phyloP scores from a whole-genome alignment of 2,797 vertebrate species.

The Margarornis squamiger region DNA sequence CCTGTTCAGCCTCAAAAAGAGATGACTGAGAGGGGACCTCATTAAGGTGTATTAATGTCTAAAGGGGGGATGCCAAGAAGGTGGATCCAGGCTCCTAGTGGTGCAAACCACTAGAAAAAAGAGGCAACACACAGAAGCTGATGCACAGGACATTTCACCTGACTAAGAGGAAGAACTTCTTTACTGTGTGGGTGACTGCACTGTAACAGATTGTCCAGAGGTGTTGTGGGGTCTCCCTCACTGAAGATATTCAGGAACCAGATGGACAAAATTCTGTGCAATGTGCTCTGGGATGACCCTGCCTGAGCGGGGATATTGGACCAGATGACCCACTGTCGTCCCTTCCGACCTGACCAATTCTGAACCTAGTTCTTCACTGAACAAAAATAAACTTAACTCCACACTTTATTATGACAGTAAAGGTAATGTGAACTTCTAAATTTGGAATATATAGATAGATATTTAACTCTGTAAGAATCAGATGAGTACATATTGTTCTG shows the following conservation, averaged over 20 bases:
- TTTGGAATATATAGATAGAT: background rate
- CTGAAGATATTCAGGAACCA: background rate
- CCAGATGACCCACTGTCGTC: background rate
- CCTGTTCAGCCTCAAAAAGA: background rate
- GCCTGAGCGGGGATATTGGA: background rate
- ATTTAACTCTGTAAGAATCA: background rate
- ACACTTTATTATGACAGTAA: background rate
- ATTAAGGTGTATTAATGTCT: background rate
- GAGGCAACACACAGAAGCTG: background rate
- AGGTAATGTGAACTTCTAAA: background rate
- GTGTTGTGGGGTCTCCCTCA: background rate
- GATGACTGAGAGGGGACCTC: background rate
- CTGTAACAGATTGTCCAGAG: background rate
- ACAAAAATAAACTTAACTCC: background rate
- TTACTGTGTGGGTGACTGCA: background rate
- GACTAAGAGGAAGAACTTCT: too few species aligned
- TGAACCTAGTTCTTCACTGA: background rate
- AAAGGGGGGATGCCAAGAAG: background rate
- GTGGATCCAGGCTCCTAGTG: background rate
- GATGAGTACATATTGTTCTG: background rate
- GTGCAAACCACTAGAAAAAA: background rate
- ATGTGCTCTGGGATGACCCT: background rate
- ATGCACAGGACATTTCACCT: background rate
- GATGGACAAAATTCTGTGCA: background rate
- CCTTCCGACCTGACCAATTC: background rate